Conservation (phyloP, 2,113 vertebrate genomes). For the Macquaria australasica region DNA sequence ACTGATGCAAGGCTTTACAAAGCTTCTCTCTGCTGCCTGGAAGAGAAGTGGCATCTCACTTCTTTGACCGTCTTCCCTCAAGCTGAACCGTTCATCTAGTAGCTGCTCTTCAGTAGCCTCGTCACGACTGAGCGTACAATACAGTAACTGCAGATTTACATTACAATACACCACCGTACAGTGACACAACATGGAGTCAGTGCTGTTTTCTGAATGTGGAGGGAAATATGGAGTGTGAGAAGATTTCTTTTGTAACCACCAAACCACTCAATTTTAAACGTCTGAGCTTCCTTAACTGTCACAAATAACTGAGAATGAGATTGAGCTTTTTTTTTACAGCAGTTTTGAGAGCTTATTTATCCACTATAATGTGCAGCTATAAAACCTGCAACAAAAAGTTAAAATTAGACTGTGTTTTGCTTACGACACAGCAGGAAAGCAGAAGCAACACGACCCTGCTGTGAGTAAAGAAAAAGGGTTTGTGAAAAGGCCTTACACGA, state of each 20-base stretch:
- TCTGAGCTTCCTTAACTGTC: not conserved
- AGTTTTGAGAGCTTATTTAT: not conserved
- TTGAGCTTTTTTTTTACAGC: not conserved
- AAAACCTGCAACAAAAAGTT: not conserved
- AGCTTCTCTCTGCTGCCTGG: conserved; percentile 7
- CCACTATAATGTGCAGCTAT: not conserved
- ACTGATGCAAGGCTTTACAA: conserved; percentile 46
- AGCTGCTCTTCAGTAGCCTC: not conserved
- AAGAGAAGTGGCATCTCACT: conserved; percentile 1
- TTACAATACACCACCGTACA: conserved; percentile 39
- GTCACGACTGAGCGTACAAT: not conserved
- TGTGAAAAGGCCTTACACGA: conserved; percentile 32
- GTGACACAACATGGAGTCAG: conserved; percentile 33
- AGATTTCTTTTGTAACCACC: not conserved
- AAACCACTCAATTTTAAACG: not conserved
- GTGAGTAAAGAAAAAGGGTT: not conserved
- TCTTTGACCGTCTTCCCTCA: not conserved
- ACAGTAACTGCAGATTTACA: conserved; percentile 53
- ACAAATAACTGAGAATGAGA: not conserved
- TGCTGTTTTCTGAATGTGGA: conserved; percentile 25
- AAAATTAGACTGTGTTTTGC: too few relatives aligned
- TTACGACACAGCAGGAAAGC: too few relatives aligned
- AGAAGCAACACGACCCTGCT: not conserved
- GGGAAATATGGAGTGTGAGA: conserved; percentile 16
- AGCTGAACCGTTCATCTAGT: not conserved